phyloP scores from a whole-genome alignment of 2,113 vertebrate species.

The Corvus hawaiiensis region DNA sequence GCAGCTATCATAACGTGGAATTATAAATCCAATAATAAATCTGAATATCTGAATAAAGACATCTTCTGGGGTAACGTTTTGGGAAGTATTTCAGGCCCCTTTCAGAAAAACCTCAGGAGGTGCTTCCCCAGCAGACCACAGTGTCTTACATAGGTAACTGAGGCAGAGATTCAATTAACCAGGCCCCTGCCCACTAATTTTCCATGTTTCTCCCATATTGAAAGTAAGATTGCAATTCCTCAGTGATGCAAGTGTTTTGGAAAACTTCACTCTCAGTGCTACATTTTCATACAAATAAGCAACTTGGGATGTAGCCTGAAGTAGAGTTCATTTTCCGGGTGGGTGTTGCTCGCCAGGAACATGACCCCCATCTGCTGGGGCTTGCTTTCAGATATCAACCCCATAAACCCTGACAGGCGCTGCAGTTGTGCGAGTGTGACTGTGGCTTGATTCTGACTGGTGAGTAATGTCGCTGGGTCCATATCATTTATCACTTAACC shows the following conservation, averaged over 20 bases:
- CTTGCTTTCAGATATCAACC: not conserved
- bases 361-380: not conserved
- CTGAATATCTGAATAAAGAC: not conserved
- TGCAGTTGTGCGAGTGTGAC: slow-evolving; percentile 2
- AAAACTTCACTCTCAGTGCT: not conserved
- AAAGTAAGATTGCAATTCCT: not conserved
- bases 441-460: slow-evolving; percentile 54
- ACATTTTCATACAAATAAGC: not conserved
- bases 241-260: not conserved
- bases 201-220: not conserved
- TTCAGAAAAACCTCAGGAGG: not conserved
- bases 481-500: slow-evolving; percentile 54
- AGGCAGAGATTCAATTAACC: not conserved
- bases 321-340: not conserved
- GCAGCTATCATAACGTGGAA: not conserved
- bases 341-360: not conserved
- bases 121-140: not conserved
- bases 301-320: not conserved
- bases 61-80: not conserved
- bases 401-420: not conserved
- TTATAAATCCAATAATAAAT: slow-evolving; percentile 6
- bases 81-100: not conserved
- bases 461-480: slow-evolving; percentile 62
- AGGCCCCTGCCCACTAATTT: not conserved
- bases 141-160: not conserved